Conservation (phyloP, 2,113 vertebrate species). For the Gymnorhina tibicen region DNA sequence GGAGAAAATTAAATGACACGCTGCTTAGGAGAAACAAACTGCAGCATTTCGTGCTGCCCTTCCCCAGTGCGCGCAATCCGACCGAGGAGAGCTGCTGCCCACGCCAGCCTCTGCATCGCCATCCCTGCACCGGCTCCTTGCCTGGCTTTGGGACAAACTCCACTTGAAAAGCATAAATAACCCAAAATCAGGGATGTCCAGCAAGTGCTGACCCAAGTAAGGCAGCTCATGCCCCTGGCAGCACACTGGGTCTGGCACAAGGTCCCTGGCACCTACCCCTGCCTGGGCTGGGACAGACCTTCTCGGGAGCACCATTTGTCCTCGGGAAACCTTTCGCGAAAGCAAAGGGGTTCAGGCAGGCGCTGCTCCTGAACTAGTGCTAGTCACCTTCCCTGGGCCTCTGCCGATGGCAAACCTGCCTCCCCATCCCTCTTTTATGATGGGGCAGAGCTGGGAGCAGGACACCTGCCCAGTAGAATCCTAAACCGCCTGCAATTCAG, state of each 20-base stretch:
- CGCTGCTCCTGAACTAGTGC: no score
- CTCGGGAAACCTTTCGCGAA: background rate
- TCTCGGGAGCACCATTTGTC: background rate
- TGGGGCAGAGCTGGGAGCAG: background rate
- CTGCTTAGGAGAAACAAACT: background rate
- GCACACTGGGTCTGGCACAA: background rate
- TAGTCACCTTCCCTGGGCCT: rapidly evolving
- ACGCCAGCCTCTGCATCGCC: background rate
- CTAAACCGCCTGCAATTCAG: background rate
- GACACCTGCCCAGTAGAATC: background rate
- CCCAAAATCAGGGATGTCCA: background rate
- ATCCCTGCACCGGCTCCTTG: rapidly evolving
- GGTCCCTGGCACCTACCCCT: background rate
- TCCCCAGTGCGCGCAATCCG: background rate
- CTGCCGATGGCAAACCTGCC: background rate
- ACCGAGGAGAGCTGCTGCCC: background rate
- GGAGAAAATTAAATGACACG: background rate
- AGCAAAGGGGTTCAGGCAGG: rapidly evolving
- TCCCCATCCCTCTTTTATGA: background rate
- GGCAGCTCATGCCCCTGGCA: background rate
- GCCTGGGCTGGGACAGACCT: background rate
- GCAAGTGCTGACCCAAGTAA: background rate
- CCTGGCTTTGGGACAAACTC: background rate
- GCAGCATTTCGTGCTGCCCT: background rate
- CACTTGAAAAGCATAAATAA: background rate